Conservation (phyloP, 2,113 vertebrate species). For the cattle (Bos taurus) region DNA sequence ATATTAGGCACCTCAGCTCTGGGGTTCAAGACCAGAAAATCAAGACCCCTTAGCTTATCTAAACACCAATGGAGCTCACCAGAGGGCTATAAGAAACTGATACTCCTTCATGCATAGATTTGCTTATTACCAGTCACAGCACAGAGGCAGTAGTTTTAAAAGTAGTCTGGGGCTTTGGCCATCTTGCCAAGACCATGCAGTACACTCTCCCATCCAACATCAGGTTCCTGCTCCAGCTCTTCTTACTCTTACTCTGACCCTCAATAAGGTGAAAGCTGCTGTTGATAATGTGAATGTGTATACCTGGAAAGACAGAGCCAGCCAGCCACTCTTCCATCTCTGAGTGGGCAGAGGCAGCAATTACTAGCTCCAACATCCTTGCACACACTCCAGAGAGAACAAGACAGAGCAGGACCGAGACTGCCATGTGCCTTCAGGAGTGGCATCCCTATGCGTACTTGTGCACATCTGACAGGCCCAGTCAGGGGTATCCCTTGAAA, state of each 20-base stretch:
- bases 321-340: neutral
- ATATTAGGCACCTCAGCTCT: neutral
- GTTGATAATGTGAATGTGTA: neutral
- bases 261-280: neutral
- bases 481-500: neutral
- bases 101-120: neutral
- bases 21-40: neutral
- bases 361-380: neutral
- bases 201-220: neutral
- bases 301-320: neutral
- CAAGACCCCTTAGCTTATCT: neutral
- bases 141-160: neutral
- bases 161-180: neutral
- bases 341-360: neutral
- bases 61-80: neutral
- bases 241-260: neutral
- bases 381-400: neutral
- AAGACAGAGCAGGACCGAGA: neutral
- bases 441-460: neutral
- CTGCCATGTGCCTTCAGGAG: neutral
- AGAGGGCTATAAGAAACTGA: neutral
- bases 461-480: neutral
- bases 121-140: neutral
- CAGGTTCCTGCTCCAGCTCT: neutral
- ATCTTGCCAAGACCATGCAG: neutral